Evolutionary conservation across 2,888 invertebrate species (phyloP), one percentile per base, ranked within the genome.

Genomic region (Liposcelis brunnea): DNA sequence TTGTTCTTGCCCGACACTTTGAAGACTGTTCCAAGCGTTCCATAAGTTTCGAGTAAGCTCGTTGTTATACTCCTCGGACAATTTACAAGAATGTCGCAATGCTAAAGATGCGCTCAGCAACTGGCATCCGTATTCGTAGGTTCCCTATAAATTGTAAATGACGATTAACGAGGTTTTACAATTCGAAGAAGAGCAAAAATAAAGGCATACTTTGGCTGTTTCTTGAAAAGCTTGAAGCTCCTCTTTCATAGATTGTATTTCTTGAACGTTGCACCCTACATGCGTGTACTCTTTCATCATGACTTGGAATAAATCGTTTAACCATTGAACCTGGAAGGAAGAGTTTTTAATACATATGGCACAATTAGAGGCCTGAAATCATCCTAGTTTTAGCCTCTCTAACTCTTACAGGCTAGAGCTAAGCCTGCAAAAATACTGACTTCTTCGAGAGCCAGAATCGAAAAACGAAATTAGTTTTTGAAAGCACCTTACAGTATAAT

Each of bases 91-190:
- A 49, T 79, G 71, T 40, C 85, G 67, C 48, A 86, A 59, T 11
- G 80, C 74, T 44, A 80, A 64, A 2, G 83, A 77, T 2, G 83
- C 83, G 54, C 78, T 76, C 42, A 83, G 64, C 49, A 85, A 64
- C 63, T 85, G 82, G 55, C 76, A 77, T 12, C 85, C 85, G 56
- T 85, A 86, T 52, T 83, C 79, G 60, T 77, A 83, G 14, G 83
- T 82, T 43, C 79, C 78, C 83, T 85, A 60, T 35, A 61, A 60
- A 50, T 42, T 32, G 38, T n/a, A n/a, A n/a, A n/a, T n/a, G n/a
- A n/a, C n/a, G n/a, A n/a, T n/a, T n/a, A n/a, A n/a, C n/a, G n/a
- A n/a, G n/a, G 40, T 16, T 32, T 12, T 7, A 43, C n/a, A 33
- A 42, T 33, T 18, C 16, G 34, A n/a, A n/a, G n/a, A n/a, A n/a